Evolutionary conservation across 2,888 invertebrate species (phyloP).

Genomic region (Limnephilus auricula): DNA sequence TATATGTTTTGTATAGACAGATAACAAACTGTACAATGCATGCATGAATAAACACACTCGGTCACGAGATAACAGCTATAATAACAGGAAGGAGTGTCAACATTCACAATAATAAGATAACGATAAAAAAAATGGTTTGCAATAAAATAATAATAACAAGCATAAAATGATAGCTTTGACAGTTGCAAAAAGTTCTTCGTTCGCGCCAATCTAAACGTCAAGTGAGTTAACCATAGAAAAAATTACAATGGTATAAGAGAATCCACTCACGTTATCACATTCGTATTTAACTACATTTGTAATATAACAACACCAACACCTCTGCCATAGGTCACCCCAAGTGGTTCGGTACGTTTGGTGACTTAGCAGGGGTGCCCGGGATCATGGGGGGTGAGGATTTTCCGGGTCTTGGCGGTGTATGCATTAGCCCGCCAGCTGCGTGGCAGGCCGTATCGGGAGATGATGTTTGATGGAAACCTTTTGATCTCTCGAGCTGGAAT

Average conservation of each 20-base stretch:
- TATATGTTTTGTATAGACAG: neutral
- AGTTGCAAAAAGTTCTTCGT: neutral
- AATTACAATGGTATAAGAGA: neutral
- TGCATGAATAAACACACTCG: neutral
- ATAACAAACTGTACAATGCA: neutral
- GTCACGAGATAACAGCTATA: neutral
- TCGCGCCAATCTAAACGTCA: neutral
- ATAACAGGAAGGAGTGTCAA: neutral
- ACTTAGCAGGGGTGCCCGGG: no score
- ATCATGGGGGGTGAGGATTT: no score
- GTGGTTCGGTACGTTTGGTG: no score
- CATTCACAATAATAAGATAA: neutral
- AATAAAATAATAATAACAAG: neutral
- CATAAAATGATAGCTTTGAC: neutral
- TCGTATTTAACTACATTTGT: no score
- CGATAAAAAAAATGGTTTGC: neutral
- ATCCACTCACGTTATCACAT: neutral
- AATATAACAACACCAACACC: no score
- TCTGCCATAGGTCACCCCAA: no score
- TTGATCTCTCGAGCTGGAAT: no score
- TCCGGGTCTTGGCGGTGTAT: no score
- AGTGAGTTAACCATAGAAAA: neutral
- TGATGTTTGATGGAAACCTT: no score
- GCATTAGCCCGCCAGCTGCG: no score
- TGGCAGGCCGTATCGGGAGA: no score